Conservation (phyloP, 2,888 invertebrate genomes). For the Alloscopus bannaensis region DNA sequence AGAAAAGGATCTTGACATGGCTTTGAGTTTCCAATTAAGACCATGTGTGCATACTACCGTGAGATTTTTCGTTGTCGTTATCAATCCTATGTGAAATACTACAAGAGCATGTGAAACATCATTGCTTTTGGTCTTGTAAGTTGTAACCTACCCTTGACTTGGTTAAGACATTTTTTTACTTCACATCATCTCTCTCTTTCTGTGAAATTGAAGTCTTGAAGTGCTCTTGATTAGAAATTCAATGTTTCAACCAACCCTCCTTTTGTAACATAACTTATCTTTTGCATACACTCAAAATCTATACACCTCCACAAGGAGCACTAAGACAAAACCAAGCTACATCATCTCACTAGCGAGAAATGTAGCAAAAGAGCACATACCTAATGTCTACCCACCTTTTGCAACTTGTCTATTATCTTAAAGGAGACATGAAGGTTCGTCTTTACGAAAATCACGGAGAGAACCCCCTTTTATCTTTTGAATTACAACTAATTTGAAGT, state of each 20-base stretch:
- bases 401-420: neutral
- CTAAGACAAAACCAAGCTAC: too few species aligned
- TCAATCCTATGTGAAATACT: conserved; percentile 41
- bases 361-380: neutral
- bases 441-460: too few species aligned
- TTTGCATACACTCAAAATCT: neutral
- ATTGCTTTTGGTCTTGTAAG: neutral
- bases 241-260: neutral
- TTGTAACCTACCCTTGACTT: conserved; percentile 15
- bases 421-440: conserved; percentile 9
- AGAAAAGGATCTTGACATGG: neutral
- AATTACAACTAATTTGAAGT: conserved; percentile 37
- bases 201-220: neutral
- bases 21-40: neutral
- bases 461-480: conserved; percentile 5
- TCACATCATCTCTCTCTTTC: too few species aligned
- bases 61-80: conserved; percentile 20
- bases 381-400: neutral
- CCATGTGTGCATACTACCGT: conserved; percentile 23
- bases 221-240: neutral
- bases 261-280: neutral
- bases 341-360: neutral
- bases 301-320: neutral
- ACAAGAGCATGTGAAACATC: conserved; percentile 28
- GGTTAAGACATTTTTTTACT: neutral